These are phyloP conservation scores for Erebia ligea DNA, from an alignment of 2,888 invertebrate genomes.

Conservation along the genomic window DNA sequence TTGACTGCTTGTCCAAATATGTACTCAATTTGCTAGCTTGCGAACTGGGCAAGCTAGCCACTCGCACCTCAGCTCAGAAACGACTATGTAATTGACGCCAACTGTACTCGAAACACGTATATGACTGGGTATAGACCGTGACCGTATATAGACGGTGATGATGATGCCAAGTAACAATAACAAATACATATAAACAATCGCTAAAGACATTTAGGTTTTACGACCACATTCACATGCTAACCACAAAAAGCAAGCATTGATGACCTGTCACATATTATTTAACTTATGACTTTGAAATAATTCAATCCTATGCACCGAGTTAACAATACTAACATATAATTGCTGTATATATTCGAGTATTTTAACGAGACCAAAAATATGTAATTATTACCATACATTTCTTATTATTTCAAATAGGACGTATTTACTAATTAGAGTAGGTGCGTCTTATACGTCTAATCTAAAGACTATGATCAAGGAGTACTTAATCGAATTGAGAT, in stretches of 20 bases:
- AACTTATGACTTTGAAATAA: neutral
- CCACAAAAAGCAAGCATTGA: slow-evolving; percentile 18
- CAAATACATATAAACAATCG: slow-evolving; percentile 2
- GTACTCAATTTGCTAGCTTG: no score
- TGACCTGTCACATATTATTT: neutral
- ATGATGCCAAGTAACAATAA: no score
- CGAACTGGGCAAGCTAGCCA: no score
- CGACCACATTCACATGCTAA: slow-evolving; percentile 26
- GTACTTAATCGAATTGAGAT: neutral
- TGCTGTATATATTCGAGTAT: slow-evolving; percentile 24
- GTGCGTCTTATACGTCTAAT: neutral
- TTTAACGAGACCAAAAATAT: slow-evolving; percentile 17
- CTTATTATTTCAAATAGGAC: neutral
- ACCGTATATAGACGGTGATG: neutral
- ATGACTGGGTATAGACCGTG: no score
- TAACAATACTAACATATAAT: slow-evolving; percentile 8
- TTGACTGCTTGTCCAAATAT: no score
- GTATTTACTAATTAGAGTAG: neutral
- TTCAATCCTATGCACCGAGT: neutral
- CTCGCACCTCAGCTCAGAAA: no score
- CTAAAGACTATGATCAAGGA: neutral
- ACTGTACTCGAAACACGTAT: no score
- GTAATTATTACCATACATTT: neutral
- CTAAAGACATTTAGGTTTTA: slow-evolving; percentile 8
- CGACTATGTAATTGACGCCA: no score